Conservation (phyloP, 2,113 vertebrate species). For the Microtus pennsylvanicus region DNA sequence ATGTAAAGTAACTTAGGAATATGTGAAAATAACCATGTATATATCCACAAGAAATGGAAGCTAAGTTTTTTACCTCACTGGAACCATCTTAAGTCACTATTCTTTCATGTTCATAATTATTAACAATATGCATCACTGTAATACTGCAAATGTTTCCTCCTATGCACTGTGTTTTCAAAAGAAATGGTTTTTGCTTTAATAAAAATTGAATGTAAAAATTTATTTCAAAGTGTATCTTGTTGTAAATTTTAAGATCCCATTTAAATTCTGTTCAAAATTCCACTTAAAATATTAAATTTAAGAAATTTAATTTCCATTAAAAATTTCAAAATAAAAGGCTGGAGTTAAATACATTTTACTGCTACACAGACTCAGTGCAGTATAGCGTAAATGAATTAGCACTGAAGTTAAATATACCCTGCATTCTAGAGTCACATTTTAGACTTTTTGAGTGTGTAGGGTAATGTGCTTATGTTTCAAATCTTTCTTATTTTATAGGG, state of each 20-base stretch:
- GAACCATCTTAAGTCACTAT: not conserved
- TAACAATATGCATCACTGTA: not conserved
- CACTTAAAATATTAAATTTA: not conserved
- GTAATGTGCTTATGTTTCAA: slow-evolving; percentile 24
- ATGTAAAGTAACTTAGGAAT: not conserved
- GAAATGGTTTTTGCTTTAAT: not conserved
- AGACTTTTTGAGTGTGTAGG: not conserved
- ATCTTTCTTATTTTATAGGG: slow-evolving; percentile 12
- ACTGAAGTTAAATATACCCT: not conserved
- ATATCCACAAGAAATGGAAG: not conserved
- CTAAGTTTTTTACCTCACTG: not conserved
- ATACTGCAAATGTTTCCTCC: not conserved
- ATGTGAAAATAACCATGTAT: not conserved
- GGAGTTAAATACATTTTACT: not conserved
- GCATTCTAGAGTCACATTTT: not conserved
- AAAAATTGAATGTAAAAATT: not conserved
- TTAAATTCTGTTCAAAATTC: not conserved
- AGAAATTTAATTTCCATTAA: not conserved
- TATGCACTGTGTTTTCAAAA: not conserved
- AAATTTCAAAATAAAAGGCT: not conserved
- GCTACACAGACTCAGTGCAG: not conserved
- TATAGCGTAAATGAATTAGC: not conserved
- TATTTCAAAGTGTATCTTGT: not conserved
- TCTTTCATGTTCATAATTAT: not conserved
- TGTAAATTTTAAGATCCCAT: slow-evolving; percentile 1